Evolutionary conservation across 2,113 vertebrate genomes (phyloP).

Genomic region (Anoplopoma fimbria): DNA sequence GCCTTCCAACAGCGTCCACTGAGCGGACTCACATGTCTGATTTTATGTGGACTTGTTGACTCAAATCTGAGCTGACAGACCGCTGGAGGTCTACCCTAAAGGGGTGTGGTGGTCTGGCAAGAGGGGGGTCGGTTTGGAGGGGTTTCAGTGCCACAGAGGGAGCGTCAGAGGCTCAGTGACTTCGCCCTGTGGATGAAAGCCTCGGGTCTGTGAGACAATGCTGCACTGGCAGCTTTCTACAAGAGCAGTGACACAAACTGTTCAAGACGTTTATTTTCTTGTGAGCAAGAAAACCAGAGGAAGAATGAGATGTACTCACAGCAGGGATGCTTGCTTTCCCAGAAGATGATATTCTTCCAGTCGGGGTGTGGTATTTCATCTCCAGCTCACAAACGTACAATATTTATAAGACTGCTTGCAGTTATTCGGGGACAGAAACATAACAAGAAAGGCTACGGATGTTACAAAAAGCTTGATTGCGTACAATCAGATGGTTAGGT

Average conservation of each 20-base stretch:
- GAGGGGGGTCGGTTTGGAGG: background rate
- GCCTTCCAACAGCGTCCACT: background rate
- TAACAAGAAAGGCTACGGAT: conserved; percentile 29
- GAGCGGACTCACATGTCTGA: conserved; percentile 32
- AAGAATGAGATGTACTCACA: conserved; percentile 24
- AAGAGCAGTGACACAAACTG: conserved; percentile 50
- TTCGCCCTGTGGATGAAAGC: conserved; percentile 65
- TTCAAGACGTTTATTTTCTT: conserved; percentile 44
- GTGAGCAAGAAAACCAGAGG: conserved; percentile 35
- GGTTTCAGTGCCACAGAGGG: conserved; percentile 35
- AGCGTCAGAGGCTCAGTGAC: conserved; percentile 36
- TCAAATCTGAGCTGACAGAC: conserved; percentile 72
- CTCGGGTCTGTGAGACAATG: conserved; percentile 44
- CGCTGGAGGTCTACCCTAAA: conserved; percentile 54
- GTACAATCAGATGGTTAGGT: background rate
- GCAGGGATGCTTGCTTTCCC: conserved; percentile 46
- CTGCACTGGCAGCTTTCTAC: conserved; percentile 52
- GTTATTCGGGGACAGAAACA: conserved; percentile 9
- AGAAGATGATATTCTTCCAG: conserved; percentile 31
- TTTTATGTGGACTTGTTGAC: conserved; percentile 63
- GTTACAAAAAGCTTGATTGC: background rate
- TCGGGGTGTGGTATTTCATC: conserved; percentile 53
- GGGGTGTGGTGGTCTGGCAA: conserved; percentile 55
- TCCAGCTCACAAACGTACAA: conserved; percentile 43
- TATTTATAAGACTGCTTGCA: conserved; percentile 43